A percentile compares a stretch with the other conserved stretches of the same genome.
Conservation (phyloP, 2,888 invertebrate species). For the Callosobruchus maculatus region DNA sequence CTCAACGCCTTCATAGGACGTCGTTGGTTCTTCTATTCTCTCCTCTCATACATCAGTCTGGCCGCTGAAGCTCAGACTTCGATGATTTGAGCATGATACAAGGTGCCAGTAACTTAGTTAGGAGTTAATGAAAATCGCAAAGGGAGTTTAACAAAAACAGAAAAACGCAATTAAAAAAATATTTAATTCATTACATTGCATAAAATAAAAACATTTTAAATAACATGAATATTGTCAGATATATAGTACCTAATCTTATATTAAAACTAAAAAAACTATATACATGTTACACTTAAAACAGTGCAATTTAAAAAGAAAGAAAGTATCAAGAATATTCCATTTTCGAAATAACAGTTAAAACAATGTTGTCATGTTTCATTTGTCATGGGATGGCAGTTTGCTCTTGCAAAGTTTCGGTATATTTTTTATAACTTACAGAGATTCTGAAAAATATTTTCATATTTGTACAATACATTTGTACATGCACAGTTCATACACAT, state of each 20-base stretch:
- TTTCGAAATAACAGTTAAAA: neutral
- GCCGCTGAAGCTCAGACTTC: too few species aligned
- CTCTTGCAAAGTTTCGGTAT: neutral
- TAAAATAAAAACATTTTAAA: neutral
- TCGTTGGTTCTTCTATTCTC: too few species aligned
- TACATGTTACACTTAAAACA: constrained; percentile 11
- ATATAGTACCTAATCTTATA: constrained; percentile 2
- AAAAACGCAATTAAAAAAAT: neutral
- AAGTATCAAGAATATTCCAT: neutral
- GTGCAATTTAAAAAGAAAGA: constrained; percentile 1
- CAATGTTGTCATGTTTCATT: neutral
- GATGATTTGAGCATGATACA: too few species aligned
- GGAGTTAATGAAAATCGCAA: too few species aligned
- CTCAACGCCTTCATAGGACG: too few species aligned
- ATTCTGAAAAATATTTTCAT: neutral
- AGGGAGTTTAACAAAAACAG: too few species aligned
- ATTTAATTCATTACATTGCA: neutral
- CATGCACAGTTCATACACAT: too few species aligned
- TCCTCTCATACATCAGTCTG: too few species aligned
- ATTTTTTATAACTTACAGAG: neutral
- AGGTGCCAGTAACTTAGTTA: too few species aligned
- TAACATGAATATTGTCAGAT: neutral
- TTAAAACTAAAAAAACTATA: neutral
- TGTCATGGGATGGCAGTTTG: neutral
- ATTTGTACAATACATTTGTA: too few species aligned